Percentiles rank a stretch among this genome's conserved stretches.
Evolutionary conservation across 2,888 invertebrate species (phyloP).

Genomic region (Cordilura impudica): DNA sequence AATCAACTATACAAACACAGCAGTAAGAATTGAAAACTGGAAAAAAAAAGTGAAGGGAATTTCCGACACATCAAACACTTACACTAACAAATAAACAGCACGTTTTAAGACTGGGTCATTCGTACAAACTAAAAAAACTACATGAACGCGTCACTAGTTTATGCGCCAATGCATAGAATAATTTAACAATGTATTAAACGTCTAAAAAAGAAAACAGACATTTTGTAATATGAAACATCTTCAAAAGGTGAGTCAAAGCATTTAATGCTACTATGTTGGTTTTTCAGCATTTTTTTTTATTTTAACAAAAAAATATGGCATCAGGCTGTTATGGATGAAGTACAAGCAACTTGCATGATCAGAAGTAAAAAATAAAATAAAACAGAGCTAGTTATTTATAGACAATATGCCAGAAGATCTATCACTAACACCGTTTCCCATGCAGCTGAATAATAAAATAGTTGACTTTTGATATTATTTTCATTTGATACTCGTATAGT

Average conservation of each 20-base stretch:
- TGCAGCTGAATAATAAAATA: no score
- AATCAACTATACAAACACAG: background rate
- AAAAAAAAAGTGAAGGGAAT: constrained; percentile 58
- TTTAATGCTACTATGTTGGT: background rate
- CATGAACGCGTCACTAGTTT: background rate
- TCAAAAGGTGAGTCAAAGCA: constrained; percentile 32
- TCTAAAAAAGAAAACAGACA: background rate
- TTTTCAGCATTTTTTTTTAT: background rate
- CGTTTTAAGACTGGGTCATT: constrained; percentile 41
- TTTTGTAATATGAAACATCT: constrained; percentile 23
- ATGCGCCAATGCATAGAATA: background rate
- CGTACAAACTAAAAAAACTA: background rate
- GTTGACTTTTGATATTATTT: no score
- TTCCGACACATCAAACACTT: constrained; percentile 44
- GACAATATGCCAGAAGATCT: no score
- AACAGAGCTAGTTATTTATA: no score
- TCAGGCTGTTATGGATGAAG: no score
- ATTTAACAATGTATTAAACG: background rate
- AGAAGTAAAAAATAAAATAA: no score
- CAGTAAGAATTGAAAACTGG: no score
- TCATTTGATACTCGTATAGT: no score
- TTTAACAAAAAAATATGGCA: background rate
- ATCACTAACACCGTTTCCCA: no score
- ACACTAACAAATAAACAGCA: constrained; percentile 26
- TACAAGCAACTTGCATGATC: no score